A percentile compares a stretch with the other conserved stretches of the same genome.
Evolutionary conservation across 1,140 invertebrate species (phyloP).

Genomic region (Mercenaria mercenaria): DNA sequence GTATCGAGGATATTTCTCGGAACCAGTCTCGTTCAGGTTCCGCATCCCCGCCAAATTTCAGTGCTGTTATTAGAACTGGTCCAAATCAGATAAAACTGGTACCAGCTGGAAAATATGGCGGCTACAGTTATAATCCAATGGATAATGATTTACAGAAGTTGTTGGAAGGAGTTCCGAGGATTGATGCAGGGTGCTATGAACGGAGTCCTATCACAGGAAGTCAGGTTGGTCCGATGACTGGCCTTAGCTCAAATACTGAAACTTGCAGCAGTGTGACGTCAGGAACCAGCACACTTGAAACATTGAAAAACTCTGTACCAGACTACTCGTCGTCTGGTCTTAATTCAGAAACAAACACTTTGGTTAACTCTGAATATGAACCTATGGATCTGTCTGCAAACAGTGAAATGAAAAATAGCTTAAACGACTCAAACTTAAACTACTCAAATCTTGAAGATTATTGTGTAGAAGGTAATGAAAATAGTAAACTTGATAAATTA

Average conservation of each 20-base stretch:
- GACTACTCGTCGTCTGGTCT: conserved; percentile 28
- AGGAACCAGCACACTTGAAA: conserved; percentile 62
- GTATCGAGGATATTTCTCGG: conserved; percentile 77
- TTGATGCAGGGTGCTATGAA: conserved; percentile 79
- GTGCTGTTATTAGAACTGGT: conserved; percentile 82
- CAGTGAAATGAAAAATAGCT: conserved; percentile 1
- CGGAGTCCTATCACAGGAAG: conserved; percentile 73
- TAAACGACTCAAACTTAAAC: not conserved
- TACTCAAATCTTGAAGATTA: not conserved
- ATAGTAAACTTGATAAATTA: not conserved
- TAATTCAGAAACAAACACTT: conserved; percentile 63
- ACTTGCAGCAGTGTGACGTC: conserved; percentile 63
- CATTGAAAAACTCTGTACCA: conserved; percentile 54
- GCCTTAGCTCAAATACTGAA: conserved; percentile 41
- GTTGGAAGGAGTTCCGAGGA: conserved; percentile 81
- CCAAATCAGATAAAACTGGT: conserved; percentile 84
- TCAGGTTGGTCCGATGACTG: conserved; percentile 62
- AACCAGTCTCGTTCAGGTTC: conserved; percentile 79
- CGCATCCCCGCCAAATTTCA: conserved; percentile 79
- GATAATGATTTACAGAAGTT: conserved; percentile 78
- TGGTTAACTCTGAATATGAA: conserved; percentile 58
- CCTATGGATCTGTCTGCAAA: conserved; percentile 10
- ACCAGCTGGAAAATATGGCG: conserved; percentile 73
- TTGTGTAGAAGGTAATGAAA: not conserved
- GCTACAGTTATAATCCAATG: conserved; percentile 53